A percentile compares a stretch with the other conserved stretches of the same genome.
These are phyloP conservation scores for Anseranas semipalmata DNA, from an alignment of 2,113 vertebrate species.

Conservation along the genomic window DNA sequence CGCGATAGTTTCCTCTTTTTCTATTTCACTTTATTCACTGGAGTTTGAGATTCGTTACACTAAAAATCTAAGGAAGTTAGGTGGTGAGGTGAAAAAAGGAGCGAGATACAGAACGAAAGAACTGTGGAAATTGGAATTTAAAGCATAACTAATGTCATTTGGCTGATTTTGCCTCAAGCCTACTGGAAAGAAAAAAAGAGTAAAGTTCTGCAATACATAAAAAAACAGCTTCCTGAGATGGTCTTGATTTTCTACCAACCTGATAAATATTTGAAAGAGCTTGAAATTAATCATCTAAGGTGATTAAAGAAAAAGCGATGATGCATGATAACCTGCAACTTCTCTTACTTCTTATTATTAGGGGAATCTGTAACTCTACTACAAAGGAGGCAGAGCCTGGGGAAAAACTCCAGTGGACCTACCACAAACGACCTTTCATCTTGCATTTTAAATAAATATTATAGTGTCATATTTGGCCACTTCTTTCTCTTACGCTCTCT, in stretches of 20 bases:
- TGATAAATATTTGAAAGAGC: not conserved
- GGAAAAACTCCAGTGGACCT: not conserved
- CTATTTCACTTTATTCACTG: not conserved
- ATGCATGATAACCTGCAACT: not conserved
- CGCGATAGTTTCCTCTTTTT: not conserved
- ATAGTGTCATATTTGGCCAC: not conserved
- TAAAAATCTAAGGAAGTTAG: constrained; percentile 45
- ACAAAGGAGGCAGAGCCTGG: not conserved
- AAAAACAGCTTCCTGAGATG: not conserved
- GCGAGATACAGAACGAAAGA: constrained; percentile 16
- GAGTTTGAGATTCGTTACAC: constrained; percentile 27
- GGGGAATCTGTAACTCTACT: not conserved
- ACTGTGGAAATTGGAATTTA: constrained; percentile 65
- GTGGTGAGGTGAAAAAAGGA: constrained; percentile 56
- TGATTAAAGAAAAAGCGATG: constrained; percentile 33
- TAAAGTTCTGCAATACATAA: not conserved
- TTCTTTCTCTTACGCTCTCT: not conserved
- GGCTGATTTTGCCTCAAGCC: constrained; percentile 47
- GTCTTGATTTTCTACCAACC: not conserved
- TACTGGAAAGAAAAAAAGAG: not conserved
- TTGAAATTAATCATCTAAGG: constrained; percentile 27
- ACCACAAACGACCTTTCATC: not conserved
- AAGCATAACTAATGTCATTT: constrained; percentile 67
- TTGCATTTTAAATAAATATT: not conserved
- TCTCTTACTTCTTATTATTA: not conserved